A percentile compares a stretch with the other conserved stretches of the same genome.
Evolutionary conservation across 1,140 invertebrate species (phyloP).

Genomic region (Dryas iulia): DNA sequence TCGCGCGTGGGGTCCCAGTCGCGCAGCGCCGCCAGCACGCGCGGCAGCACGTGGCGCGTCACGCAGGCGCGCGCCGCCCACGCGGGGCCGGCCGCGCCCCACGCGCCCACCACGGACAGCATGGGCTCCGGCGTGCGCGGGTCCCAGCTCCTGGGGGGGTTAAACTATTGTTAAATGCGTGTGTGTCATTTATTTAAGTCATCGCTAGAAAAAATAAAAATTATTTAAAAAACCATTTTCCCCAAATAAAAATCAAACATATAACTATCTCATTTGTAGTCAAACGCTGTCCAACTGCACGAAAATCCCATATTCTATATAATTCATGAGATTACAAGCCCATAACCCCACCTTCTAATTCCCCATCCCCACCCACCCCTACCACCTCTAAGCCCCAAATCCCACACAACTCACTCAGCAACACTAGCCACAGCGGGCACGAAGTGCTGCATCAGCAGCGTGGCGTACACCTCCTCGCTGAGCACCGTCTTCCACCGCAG

Average conservation of each 20-base stretch:
- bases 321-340: too few relatives aligned
- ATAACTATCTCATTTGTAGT: too few relatives aligned
- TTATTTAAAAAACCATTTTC: too few relatives aligned
- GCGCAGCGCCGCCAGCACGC: constrained; percentile 89
- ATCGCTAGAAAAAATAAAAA: too few relatives aligned
- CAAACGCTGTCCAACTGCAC: too few relatives aligned
- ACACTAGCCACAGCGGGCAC: constrained; percentile 33
- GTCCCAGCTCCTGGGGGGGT: constrained; percentile 86
- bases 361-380: too few relatives aligned
- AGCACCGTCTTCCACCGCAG: constrained; percentile 60
- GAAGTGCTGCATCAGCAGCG: constrained; percentile 66
- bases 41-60: constrained; percentile 90
- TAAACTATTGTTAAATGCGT: too few relatives aligned
- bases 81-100: constrained; percentile 89
- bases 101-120: constrained; percentile 89
- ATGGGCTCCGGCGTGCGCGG: constrained; percentile 87
- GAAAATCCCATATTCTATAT: too few relatives aligned
- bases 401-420: constrained; percentile 53
- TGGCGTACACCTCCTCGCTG: constrained; percentile 60
- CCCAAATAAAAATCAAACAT: too few relatives aligned
- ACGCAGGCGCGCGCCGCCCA: constrained; percentile 93
- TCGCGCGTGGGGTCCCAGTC: constrained; percentile 97
- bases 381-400: too few relatives aligned
- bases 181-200: too few relatives aligned
- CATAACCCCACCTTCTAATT: too few relatives aligned